Base-by-base conservation (phyloP, 2,113 vertebrate genomes). In the Austrofundulus limnaeus region DNA sequence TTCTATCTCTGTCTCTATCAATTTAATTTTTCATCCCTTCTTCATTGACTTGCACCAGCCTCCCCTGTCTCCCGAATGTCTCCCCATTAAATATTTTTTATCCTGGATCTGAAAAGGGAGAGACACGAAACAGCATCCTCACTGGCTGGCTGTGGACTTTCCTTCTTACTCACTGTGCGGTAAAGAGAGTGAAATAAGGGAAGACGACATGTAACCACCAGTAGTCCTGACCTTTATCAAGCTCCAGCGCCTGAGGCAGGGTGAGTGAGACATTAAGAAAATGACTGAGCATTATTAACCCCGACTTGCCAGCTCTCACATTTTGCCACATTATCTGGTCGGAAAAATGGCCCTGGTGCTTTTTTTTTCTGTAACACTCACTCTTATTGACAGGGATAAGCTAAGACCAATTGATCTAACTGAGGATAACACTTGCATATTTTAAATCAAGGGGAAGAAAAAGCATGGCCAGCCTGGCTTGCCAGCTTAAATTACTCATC, bases 201-300 rank as follows among this genome's bases (percentile, higher is more conserved):
- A 78, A 79, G 83, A 75, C 13, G 76, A 82, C 79, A 76, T 80
- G 66, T 58, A 78, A 78, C 83, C 81, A 85, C 83, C 76, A 90
- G 85, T 82, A 71, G 81, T 80, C 76, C 74, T 91, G 88, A 90
- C 90, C 87, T 90, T 91, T 88, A 84, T 84, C 82, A 84, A 72
- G 85, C 82, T 83, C 58, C 61, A 53, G 58, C 42, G 78, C 84
- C 82, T 38, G 58, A 72, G 87, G 85, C 79, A 57, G 61, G 60
- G 68, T 85, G 74, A 81, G 83, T 83, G 80, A 86, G 84, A 79
- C 83, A 85, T 89, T 88, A 90, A 82, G 79, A 79, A 87, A 85
- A 89, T 83, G 81, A 87, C 81, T 81, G 87, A 85, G 70, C 75
- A 81, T 84, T 78, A 87, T 85, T 80, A 82, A 85, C 85, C 78